These are phyloP conservation scores for Ptychoptera contaminata DNA, from an alignment of 2,888 invertebrate species.

Conservation along the genomic window DNA sequence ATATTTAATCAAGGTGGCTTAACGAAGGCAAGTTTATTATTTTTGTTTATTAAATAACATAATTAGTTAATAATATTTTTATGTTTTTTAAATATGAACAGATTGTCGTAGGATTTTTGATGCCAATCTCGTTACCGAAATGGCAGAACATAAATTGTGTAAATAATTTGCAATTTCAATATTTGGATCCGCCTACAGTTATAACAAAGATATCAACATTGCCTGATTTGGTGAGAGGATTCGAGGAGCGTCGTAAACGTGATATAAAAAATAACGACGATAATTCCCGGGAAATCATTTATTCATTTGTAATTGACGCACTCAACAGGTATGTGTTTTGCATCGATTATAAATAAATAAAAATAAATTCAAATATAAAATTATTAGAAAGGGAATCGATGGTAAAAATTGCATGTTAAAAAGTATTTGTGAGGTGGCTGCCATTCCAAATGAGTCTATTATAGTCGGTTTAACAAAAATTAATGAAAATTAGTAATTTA, in stretches of 20 bases:
- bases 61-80: too few relatives aligned
- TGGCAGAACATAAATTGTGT: constrained; percentile 5
- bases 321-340: not conserved
- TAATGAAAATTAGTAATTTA: too few relatives aligned
- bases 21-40: too few relatives aligned
- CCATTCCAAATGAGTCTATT: not conserved
- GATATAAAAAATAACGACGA: not conserved
- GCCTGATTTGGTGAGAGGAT: not conserved
- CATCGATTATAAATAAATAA: not conserved
- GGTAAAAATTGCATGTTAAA: not conserved
- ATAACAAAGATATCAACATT: not conserved
- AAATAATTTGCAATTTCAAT: constrained; percentile 6
- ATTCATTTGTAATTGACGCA: constrained; percentile 1
- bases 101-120: not conserved
- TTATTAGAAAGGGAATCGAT: not conserved
- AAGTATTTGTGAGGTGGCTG: constrained; percentile 1
- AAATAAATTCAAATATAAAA: not conserved
- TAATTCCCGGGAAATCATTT: not conserved
- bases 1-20: too few relatives aligned
- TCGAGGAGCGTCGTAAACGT: not conserved
- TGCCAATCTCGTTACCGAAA: constrained; percentile 2
- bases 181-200: not conserved
- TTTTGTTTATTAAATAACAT: too few relatives aligned
- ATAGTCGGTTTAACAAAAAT: too few relatives aligned
- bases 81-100: not conserved